Conservation (phyloP, 2,797 vertebrate genomes). For the Saxicola maurus region DNA sequence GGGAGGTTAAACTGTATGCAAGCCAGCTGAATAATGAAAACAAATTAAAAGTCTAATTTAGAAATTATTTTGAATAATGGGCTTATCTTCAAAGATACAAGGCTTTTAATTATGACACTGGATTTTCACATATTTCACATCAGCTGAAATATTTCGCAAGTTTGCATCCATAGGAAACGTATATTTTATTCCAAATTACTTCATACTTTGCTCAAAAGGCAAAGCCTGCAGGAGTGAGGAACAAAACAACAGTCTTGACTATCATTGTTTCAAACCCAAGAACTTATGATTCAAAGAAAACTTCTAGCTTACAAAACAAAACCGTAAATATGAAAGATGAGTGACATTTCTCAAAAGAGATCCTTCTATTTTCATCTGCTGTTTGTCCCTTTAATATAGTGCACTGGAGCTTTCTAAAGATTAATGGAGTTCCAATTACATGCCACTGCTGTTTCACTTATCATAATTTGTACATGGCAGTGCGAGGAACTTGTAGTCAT, state of each 20-base stretch:
- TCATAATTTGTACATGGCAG: slow-evolving; percentile 25
- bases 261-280: not conserved
- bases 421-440: slow-evolving; percentile 30
- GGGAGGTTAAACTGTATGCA: slow-evolving; percentile 28
- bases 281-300: not conserved
- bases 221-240: not conserved
- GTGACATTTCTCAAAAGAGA: not conserved
- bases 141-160: not conserved
- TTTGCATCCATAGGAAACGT: not conserved
- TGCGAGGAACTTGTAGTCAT: not conserved
- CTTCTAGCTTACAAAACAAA: slow-evolving; percentile 1
- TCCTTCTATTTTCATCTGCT: not conserved
- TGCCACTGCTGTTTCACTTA: slow-evolving; percentile 24
- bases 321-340: slow-evolving; percentile 14
- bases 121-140: not conserved
- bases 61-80: slow-evolving; percentile 64
- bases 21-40: slow-evolving; percentile 64
- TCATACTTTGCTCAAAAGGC: not conserved
- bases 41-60: slow-evolving; percentile 62
- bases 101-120: not conserved
- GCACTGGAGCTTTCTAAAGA: slow-evolving; percentile 31
- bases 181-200: not conserved
- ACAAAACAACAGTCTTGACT: not conserved
- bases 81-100: slow-evolving; percentile 33
- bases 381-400: not conserved